Base-by-base conservation (phyloP, 2,797 vertebrate species). In the Podargus strigoides region DNA sequence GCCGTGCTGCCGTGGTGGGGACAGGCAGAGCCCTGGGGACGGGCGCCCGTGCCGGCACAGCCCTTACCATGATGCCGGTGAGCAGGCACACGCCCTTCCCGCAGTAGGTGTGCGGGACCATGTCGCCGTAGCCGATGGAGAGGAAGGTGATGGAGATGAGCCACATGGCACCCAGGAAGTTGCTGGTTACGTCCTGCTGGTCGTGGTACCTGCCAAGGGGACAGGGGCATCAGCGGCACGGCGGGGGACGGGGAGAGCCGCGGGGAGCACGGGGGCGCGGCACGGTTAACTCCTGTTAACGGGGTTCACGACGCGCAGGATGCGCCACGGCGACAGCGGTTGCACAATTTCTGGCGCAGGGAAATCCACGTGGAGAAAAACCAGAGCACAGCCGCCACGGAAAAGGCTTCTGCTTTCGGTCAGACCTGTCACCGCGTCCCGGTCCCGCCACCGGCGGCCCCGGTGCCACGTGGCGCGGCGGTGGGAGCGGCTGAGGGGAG, bases 101-200 rank as follows among this genome's bases (percentile, higher is more conserved):
- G 75, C 99, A 99, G 98, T 99, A 99, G 24, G 99, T 99, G 97
- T 99, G 99, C 19, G 99, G 99, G 55, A 99, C 99, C 99, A 99
- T 99, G 96, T 99, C 99, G 24, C 99, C 99, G 0, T 99, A 99
- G 79, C 99, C 99, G 5, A 99, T 99, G 98, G 99, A 99, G 69
- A 99, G 98, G 98, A 99, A 99, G 26, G 99, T 99, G 98, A 99
- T 99, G 96, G 99, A 99, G 97, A 99, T 99, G 74, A 99, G 98
- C 99, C 99, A 99, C 99, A 99, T 99, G 95, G 99, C 99, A 5
- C 99, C 98, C 96, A 99, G 98, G 96, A 99, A 99, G 98, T 99
- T 99, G 97, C 99, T 99, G 97, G 99, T 99, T 74, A 99, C 99
- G 2, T 99, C 99, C 97, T 99, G 99, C 89, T 98, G 98, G 97